These are phyloP conservation scores for Cetonia aurata DNA, from an alignment of 2,888 invertebrate species.

Conservation along the genomic window DNA sequence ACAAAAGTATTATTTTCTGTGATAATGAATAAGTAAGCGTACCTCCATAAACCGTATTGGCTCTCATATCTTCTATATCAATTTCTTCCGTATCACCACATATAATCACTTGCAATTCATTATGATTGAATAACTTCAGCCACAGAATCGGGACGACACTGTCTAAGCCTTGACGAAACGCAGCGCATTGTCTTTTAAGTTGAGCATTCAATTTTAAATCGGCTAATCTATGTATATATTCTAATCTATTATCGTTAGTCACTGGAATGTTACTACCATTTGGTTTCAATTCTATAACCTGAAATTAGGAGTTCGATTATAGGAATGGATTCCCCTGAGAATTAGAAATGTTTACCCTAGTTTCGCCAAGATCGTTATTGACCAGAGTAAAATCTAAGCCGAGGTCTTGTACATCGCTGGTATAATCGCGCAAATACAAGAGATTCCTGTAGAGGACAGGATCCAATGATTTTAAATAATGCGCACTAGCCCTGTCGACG, in stretches of 20 bases:
- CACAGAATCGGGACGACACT: constrained; percentile 93
- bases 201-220: constrained; percentile 96
- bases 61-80: constrained; percentile 88
- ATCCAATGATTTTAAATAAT: constrained; percentile 94
- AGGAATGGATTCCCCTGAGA: neutral
- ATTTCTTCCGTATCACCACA: constrained; percentile 96
- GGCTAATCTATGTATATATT: constrained; percentile 96
- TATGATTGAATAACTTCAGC: constrained; percentile 94
- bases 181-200: constrained; percentile 86
- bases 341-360: constrained; percentile 70
- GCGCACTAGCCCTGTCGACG: constrained; percentile 82
- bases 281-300: constrained; percentile 91
- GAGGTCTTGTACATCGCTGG: constrained; percentile 87
- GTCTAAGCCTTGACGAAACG: constrained; percentile 90
- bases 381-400: constrained; percentile 95
- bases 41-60: constrained; percentile 91
- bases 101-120: constrained; percentile 96
- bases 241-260: constrained; percentile 91
- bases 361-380: constrained; percentile 90
- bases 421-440: constrained; percentile 86
- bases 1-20: neutral
- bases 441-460: constrained; percentile 92
- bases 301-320: constrained; percentile 50
- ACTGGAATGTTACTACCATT: constrained; percentile 92
- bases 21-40: constrained; percentile 46